Evolutionary conservation across 2,113 vertebrate genomes (phyloP), one percentile per base, ranked within the genome.

Genomic region (Regulus satrapa): DNA sequence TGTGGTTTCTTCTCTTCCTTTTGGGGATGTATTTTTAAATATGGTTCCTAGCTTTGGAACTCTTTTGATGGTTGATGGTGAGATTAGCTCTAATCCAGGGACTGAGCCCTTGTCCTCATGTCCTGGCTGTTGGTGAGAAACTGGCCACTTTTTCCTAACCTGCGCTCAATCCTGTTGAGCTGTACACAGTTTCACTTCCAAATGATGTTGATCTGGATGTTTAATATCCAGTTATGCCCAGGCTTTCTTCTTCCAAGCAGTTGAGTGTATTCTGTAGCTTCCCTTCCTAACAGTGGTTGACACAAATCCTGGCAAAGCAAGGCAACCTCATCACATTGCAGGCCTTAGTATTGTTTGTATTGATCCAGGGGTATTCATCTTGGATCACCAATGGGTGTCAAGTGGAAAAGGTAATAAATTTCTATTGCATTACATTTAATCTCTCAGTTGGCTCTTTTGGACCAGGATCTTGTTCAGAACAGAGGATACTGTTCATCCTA

Each of bases 401-500:
- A 74, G n/a, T 91, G 75, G 49, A 71, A 38, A 84, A 84, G 34
- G 26, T n/a, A 43, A 81, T 62, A 34, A 52, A 18, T 77, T 61
- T 78, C 52, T 79, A 2, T 69, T 86, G 72, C 45, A 69, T 49
- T 58, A 32, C 5, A 74, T 64, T 88, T 97, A 49, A 66, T 94
- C 89, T 88, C 40, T 12, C 5, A 0, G 74, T 85, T 94, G 18
- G 21, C 73, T 94, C 59, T 78, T 75, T 62, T 72, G 63, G 84
- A 94, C 34, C 91, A 95, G 69, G 83, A 61, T 94, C 89, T 97
- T 46, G 46, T 96, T 88, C 88, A 76, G 89, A 95, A 59, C 62
- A 92, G 89, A 94, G 85, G 54, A n/a, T n/a, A 16, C 29, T 68
- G 72, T 46, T 91, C 29, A 12, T 76, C 40, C 43, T 72, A 56